These are phyloP conservation scores for Gadopsis marmoratus DNA, from an alignment of 2,797 vertebrate genomes.

Conservation along the genomic window DNA sequence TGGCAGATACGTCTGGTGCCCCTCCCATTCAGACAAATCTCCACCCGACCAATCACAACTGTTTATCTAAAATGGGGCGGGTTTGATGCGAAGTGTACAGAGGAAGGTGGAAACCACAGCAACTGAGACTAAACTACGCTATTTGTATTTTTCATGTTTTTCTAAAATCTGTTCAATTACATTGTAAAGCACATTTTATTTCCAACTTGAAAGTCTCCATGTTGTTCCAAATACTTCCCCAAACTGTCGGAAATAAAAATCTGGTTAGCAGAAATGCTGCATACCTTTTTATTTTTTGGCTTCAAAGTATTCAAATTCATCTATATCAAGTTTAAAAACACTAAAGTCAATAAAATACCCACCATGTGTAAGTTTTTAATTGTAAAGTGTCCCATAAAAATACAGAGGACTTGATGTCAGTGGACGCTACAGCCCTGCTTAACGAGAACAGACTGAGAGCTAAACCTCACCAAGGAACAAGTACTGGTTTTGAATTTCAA, in stretches of 20 bases:
- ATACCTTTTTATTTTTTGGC: background rate
- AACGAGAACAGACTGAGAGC: too few species aligned
- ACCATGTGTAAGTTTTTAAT: background rate
- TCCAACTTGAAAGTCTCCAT: background rate
- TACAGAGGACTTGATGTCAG: background rate
- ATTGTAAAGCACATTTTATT: background rate
- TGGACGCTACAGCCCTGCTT: background rate
- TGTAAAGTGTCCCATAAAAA: background rate
- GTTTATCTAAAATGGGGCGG: too few species aligned
- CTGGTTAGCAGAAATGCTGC: background rate
- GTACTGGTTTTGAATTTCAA: constrained; percentile 30
- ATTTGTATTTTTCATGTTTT: background rate
- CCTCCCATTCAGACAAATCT: too few species aligned
- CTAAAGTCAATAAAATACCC: background rate
- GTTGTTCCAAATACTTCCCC: background rate
- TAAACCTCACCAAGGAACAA: background rate
- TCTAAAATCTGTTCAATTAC: background rate
- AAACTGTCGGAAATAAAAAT: constrained; percentile 6
- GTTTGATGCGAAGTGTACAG: too few species aligned
- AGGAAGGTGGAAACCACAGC: too few species aligned
- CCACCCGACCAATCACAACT: too few species aligned
- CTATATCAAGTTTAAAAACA: background rate
- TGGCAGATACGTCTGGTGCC: too few species aligned
- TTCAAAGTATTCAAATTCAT: background rate
- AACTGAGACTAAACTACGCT: background rate